phyloP scores from a whole-genome alignment of 37 sponge, comb jelly and placozoan species.

The Petrosia ficiformis region DNA sequence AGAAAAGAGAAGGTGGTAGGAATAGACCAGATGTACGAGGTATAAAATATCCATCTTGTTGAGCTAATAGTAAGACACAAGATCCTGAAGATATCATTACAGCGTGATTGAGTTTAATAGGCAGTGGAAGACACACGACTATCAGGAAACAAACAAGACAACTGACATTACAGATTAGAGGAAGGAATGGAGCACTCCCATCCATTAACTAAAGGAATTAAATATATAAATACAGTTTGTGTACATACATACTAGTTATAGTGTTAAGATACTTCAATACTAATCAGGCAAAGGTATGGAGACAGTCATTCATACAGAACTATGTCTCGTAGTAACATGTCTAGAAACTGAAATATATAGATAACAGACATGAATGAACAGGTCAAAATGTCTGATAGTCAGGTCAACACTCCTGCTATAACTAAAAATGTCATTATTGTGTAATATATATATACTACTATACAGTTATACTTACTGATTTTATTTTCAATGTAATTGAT shows the following conservation, averaged over 20 bases:
- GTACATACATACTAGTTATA: too few species aligned
- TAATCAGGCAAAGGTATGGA: too few species aligned
- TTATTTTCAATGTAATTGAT: not conserved
- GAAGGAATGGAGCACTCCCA: not conserved
- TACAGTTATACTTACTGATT: not conserved
- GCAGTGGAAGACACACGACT: not conserved
- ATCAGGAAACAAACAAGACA: not conserved
- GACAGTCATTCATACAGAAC: too few species aligned
- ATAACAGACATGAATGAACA: too few species aligned
- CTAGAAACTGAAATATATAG: too few species aligned
- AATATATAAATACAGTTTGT: too few species aligned
- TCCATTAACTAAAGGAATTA: too few species aligned
- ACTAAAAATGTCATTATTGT: not conserved
- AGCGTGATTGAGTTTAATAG: not conserved
- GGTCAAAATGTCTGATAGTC: too few species aligned
- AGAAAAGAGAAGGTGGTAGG: constrained; percentile 37
- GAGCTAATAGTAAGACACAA: constrained; percentile 38
- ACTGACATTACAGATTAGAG: not conserved
- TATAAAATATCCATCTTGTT: constrained; percentile 34
- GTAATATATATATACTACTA: not conserved
- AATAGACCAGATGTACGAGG: constrained; percentile 25
- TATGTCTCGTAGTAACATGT: too few species aligned
- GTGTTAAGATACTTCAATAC: too few species aligned
- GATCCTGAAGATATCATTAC: constrained; percentile 30
- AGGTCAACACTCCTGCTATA: not conserved